Evolutionary conservation across 2,113 vertebrate genomes (phyloP), one percentile per base, ranked within the genome.

Genomic region (Chaetorhynchus papuensis): DNA sequence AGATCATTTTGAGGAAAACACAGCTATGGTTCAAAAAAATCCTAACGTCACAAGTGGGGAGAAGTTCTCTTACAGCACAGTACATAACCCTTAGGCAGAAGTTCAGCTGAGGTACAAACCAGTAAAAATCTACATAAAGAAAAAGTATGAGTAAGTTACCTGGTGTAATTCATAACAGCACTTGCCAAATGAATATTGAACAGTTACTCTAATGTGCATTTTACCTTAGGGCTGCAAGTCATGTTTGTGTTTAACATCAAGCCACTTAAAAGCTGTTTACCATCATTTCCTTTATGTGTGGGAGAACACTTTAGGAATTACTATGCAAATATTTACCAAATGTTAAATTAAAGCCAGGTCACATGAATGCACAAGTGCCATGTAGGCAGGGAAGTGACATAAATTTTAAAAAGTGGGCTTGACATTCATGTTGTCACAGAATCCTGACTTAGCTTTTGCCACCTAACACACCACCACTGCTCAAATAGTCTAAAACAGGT

Each of bases 261-360:
- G 79, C 92, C 91, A 97, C 94, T 96, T 94, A 94, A 93, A 95
- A 90, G 78, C 92, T 94, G 87, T 96, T 97, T 96, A 96, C 95
- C 92, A 92, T 96, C 90, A 91, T 87, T 93, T 95, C 90, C 91
- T 96, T 95, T 96, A 96, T 94, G 50, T 93, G 77, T 92, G 87
- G 83, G 53, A 95, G 83, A 97, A 94, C 93, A 95, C 77, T 96
- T 95, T 33, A 82, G 75, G 69, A 90, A 96, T 96, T 96, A 96
- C 90, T 96, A 96, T 77, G 95, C 88, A 97, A 97, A 97, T 97
- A 95, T 97, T 97, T 97, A 95, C 90, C 75, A 91, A 86, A 96
- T 91, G 94, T 90, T 95, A 95, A 96, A 96, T 95, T 95, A 95
- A 93, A 96, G 91, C 93, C 83, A 85, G 94, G 94, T 94, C 93